These are phyloP conservation scores for Plestiodon gilberti DNA, from an alignment of 2,113 vertebrate species.

Conservation along the genomic window DNA sequence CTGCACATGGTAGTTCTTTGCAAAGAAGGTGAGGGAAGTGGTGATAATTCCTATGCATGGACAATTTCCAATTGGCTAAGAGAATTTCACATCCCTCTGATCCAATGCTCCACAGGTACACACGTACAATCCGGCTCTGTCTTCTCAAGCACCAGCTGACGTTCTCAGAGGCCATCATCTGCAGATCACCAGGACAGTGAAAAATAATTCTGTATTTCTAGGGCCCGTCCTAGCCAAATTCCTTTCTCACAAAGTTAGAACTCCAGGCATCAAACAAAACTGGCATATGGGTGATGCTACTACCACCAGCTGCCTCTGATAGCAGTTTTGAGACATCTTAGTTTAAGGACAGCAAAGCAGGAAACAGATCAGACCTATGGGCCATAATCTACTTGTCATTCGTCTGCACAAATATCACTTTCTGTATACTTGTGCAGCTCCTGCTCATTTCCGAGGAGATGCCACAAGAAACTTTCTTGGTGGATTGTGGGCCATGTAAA, in stretches of 20 bases:
- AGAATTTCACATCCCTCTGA: neutral
- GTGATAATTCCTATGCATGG: neutral
- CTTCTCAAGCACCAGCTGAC: neutral
- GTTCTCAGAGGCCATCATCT: neutral
- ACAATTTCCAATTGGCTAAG: neutral
- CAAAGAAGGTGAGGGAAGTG: neutral
- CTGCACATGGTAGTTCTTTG: neutral
- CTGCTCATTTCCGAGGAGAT: neutral
- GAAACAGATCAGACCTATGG: neutral
- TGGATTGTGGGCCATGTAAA: neutral
- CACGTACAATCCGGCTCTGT: neutral
- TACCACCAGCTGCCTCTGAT: neutral
- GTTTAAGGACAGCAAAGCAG: neutral
- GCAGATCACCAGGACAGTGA: neutral
- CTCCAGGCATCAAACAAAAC: neutral
- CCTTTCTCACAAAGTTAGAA: neutral
- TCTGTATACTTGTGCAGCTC: neutral
- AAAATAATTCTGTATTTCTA: slow-evolving; percentile 56
- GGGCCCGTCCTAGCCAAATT: slow-evolving; percentile 52
- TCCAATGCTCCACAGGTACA: slow-evolving; percentile 39
- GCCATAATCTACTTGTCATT: neutral
- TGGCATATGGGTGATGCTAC: neutral
- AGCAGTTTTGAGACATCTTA: neutral
- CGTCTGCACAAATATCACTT: neutral
- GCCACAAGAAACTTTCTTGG: neutral